Evolutionary conservation across 2,113 vertebrate species (phyloP), one percentile per base, ranked within the genome.

Genomic region (Sylvilagus bachmani): DNA sequence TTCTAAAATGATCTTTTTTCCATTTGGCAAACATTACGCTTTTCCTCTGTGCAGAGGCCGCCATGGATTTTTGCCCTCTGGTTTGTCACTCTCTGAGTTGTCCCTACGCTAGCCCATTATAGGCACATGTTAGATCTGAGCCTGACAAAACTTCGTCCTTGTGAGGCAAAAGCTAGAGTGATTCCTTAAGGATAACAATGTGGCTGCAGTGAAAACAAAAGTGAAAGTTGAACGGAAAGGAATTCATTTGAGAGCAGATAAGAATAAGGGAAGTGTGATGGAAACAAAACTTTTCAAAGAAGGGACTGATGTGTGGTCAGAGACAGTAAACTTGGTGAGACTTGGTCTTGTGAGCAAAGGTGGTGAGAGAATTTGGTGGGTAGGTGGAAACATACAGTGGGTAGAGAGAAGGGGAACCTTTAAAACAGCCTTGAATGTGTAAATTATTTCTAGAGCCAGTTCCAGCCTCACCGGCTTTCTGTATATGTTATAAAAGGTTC

Each of bases 41-140:
- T 91, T 93, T 90, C 77, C 90, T 87, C 64, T 88, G 69, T 93
- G 21, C 58, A 61, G 75, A 87, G 91, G 78, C 91, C 89, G 79
- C 31, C 2, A 0, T 74, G 94, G 88, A 86, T 95, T 75, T 85
- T 69, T 86, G 21, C 44, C 86, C 86, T 74, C 67, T 70, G 2
- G 0, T 69, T 95, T 66, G 1, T 94, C 85, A 36, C 7, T 77
- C 22, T 89, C 55, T 17, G 75, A 73, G 36, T n/a, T 84, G 83
- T 58, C 73, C 2, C 12, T 44, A 9, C 27, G 73, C 55, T 78
- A 91, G 31, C 51, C 27, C 36, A 44, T 53, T 38, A 38, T 70
- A 89, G 86, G 62, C 62, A 21, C 73, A 25, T 67, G 3, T 13
- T 27, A 75, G 71, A 64, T 62, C 24, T 38, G 24, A 62, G 19